Evolutionary conservation across 2,797 vertebrate species (phyloP).

Genomic region (Falco rusticolus): DNA sequence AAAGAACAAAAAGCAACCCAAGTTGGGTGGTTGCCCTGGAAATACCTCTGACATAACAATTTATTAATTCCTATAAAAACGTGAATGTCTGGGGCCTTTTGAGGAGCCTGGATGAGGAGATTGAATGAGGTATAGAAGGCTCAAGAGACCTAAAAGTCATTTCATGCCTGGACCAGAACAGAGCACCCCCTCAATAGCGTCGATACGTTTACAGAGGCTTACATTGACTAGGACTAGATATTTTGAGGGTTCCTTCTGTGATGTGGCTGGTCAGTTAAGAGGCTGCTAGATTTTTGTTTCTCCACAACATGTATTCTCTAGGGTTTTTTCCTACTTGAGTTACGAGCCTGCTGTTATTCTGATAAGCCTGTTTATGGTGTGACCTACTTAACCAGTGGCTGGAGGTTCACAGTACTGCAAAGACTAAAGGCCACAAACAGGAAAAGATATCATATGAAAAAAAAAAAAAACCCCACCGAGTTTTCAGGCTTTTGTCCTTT

Average conservation of each 20-base stretch:
- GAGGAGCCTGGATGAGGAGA: background rate
- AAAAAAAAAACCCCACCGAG: background rate
- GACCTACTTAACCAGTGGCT: constrained; percentile 7
- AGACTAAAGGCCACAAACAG: constrained; percentile 55
- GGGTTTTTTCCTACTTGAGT: background rate
- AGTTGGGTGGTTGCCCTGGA: background rate
- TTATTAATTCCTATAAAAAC: background rate
- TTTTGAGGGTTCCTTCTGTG: background rate
- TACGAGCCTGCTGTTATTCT: background rate
- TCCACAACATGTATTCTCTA: background rate
- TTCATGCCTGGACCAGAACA: background rate
- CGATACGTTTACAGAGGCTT: background rate
- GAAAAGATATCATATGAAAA: constrained; percentile 39
- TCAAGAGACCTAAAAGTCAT: background rate
- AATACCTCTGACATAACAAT: background rate
- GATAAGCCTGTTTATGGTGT: constrained; percentile 46
- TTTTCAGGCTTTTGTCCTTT: constrained; percentile 46
- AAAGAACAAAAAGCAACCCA: background rate
- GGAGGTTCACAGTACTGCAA: background rate
- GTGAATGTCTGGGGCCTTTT: background rate
- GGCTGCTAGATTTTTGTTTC: constrained; percentile 1
- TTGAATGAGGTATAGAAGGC: background rate
- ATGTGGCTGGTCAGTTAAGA: background rate
- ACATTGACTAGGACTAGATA: accelerated
- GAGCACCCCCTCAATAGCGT: background rate